phyloP scores from a whole-genome alignment of 2,113 vertebrate genomes.

The Melanocharis versteri region DNA sequence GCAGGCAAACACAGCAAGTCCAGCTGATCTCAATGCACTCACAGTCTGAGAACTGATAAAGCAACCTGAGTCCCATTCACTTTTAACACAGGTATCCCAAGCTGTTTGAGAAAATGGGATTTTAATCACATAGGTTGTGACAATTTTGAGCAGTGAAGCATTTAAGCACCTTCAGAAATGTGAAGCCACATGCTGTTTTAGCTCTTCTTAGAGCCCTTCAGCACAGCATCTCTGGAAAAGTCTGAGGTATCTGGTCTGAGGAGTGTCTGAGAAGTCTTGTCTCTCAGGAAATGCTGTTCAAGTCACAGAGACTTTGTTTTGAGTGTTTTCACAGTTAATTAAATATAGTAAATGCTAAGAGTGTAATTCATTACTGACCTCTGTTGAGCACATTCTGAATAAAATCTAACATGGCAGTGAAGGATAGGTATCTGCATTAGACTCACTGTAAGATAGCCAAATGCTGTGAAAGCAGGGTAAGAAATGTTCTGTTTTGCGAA shows the following conservation, averaged over 20 bases:
- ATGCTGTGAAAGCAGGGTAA: neutral
- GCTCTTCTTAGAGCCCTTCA: neutral
- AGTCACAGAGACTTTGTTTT: neutral
- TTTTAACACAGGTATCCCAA: neutral
- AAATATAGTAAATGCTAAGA: neutral
- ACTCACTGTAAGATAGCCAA: neutral
- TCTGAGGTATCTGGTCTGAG: neutral
- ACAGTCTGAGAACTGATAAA: neutral
- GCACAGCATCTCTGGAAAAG: neutral
- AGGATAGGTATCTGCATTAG: neutral
- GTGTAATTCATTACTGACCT: neutral
- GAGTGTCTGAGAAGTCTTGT: neutral
- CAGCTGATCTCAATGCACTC: neutral
- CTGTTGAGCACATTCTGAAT: neutral
- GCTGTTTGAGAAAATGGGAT: neutral
- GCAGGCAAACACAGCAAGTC: neutral
- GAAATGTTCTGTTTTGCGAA: neutral
- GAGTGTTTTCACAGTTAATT: neutral
- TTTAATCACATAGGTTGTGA: neutral
- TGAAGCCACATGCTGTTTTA: rapidly evolving
- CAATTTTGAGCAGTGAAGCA: neutral
- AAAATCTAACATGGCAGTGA: neutral
- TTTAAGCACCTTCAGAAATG: neutral
- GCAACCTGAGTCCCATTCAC: neutral
- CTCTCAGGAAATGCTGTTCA: neutral